Evolutionary conservation across 2,797 vertebrate genomes (phyloP), one percentile per base, ranked within the genome.

Genomic region (Labroides dimidiatus): DNA sequence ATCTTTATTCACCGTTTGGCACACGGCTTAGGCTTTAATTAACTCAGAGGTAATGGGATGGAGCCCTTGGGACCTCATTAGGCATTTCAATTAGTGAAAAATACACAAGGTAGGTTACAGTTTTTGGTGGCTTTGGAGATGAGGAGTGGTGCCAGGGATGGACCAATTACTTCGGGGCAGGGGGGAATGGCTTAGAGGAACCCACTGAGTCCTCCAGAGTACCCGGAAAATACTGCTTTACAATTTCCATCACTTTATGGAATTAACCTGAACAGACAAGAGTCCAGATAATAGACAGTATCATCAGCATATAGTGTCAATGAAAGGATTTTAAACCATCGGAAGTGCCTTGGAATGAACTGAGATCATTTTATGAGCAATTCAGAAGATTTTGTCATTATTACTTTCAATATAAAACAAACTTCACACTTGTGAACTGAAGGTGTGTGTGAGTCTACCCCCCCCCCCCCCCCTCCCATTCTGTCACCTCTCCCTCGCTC

Each of bases 11-110:
- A 90, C 89, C 77, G 69, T 93, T 93, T 93, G 93, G 93, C 92
- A 89, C 66, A 13, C 75, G 67, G 88, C 90, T 88, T 75, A 72
- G 83, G 86, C 89, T 89, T 93, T 94, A 94, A 94, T 94, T 93
- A 94, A 94, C 90, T 91, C 90, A 1, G 85, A 90, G 90, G 91
- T 94, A 94, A 94, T 93, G 87, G 89, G 89, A 93, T 94, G 94
- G 88, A 94, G 93, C 94, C 93, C 95, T 66, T 19, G 95, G 94
- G 95, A 95, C 87, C 95, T 96, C 95, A 96, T 96, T 96, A 96
- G 93, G 92, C 94, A 88, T 94, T 95, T 95, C 95, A 95, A 95
- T 96, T 95, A 95, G 90, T 69, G 87, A 89, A 93, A 90, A 93
- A 93, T 83, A 93, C 87, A 93, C 92, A 92, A 92, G 92, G 90